These are phyloP conservation scores for Rhynchonycteris naso DNA, from an alignment of 2,797 vertebrate genomes.

Conservation along the genomic window DNA sequence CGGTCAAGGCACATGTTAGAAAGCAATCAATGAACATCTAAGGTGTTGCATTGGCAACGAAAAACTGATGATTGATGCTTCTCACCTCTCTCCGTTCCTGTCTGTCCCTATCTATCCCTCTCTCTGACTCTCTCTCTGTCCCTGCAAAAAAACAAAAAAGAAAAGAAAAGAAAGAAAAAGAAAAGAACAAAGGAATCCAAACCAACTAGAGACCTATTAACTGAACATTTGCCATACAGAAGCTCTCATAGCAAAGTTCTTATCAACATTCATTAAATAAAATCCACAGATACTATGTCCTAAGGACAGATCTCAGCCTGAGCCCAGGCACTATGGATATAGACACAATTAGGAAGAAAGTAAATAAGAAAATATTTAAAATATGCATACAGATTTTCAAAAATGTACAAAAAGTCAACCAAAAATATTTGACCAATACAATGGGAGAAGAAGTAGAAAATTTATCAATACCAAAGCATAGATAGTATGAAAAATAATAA, in stretches of 20 bases:
- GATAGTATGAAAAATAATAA: neutral
- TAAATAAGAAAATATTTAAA: neutral
- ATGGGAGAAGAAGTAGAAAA: neutral
- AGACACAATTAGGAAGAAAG: neutral
- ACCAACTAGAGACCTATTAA: neutral
- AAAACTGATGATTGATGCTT: too few relatives aligned
- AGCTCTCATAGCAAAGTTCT: neutral
- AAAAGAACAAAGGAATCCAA: neutral
- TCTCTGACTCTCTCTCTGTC: too few relatives aligned
- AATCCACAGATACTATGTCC: neutral
- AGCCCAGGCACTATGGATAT: neutral
- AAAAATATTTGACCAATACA: neutral
- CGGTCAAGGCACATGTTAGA: too few relatives aligned
- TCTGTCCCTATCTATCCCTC: too few relatives aligned
- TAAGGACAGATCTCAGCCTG: neutral
- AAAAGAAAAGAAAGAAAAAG: too few relatives aligned
- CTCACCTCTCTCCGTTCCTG: too few relatives aligned
- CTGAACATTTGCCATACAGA: neutral
- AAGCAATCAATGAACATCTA: too few relatives aligned
- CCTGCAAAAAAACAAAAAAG: too few relatives aligned
- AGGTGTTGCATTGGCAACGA: too few relatives aligned
- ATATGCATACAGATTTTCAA: neutral
- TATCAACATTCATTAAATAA: neutral
- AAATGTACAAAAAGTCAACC: neutral
- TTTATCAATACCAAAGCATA: neutral